Evolutionary conservation across 1,140 invertebrate genomes (phyloP), one percentile per base, ranked within the genome.

Genomic region (Drosophila serrata): DNA sequence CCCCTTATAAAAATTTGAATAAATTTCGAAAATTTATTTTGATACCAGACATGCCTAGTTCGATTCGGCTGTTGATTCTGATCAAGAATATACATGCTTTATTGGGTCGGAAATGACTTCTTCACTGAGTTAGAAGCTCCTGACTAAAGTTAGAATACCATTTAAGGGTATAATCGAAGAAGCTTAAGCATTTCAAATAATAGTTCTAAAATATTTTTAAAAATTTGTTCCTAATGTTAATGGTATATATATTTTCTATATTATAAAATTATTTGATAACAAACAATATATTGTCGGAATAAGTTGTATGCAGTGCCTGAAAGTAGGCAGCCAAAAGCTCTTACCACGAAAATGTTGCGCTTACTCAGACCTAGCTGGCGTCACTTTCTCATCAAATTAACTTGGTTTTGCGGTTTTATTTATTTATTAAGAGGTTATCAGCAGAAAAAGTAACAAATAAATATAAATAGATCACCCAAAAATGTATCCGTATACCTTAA

Each of bases 241-340:
- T 22, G 11, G 5, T 22, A 2, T 19, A 22, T 6, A 17, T 17
- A 0, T 40, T 0, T 9, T 11, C 2, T 11, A 45, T n/a, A 17
- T 12, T 49, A 8, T 11, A 39, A 3, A 39, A n/a, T 6, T 12
- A 8, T 17, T 17, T 11, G 17, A 9, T 31, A 31, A 31, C 0
- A 7, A 31, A 1, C 11, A 17, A 31, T 3, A 2, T 13, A 17
- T 33, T 2, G 8, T 8, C 6, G 1, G 33, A 7, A 31, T 12
- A 17, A 4, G 1, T 31, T 13, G 9, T 17, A 4, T 17, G n/a
- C 43, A 4, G 15, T 15, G 31, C 53, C 69, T n/a, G 31, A 59
- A 51, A 70, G 29, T 48, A 73, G 42, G 17, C 43, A 35, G n/a
- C 13, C 33, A 0, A 19, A 42, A 19, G 33, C 9, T 22, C 6